Base-by-base conservation (phyloP, 2,797 vertebrate species). In the Anabas testudineus region DNA sequence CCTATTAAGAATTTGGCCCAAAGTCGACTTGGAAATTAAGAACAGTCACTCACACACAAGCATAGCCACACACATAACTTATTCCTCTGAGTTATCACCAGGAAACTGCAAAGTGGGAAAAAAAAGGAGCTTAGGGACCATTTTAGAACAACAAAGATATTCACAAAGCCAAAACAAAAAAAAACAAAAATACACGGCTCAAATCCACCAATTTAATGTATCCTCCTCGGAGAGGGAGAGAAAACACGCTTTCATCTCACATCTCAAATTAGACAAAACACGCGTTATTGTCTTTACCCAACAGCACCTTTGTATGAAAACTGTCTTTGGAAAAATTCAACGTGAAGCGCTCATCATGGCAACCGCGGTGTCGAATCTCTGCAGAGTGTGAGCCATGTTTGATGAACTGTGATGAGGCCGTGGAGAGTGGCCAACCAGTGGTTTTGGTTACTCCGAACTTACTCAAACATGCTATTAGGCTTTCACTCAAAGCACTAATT, bases 401-500 rank as follows among this genome's bases (percentile, higher is more conserved):
- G 63, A 63, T 75, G 63, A 74, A 72, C 65, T 54, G 18, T 45
- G 65, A 61, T 39, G 68, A 74, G 64, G 71, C 71, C 30, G 10
- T 51, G 46, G 61, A 63, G 76, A 46, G 66, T 18, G 46, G 71
- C 74, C 77, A 73, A 64, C 74, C 77, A 10, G 63, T 30, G 69
- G 75, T 76, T 82, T 66, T 42, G 67, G 81, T 80, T 73, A 26
- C 76, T 76, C 76, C 61, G 60, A 83, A 79, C 70, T 76, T 45
- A 65, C 56, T 74, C 59, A 69, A 84, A 87, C 68, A 62, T 52
- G 48, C 74, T 28, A 63, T 82, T 75, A 69, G 83, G 68, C 75
- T 62, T 56, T 82, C 73, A 69, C 67, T 84, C 78, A 68, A 66
- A 83, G 74, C 86, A 64, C 67, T 85, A 81, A 91, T 88, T 90